Evolutionary conservation across 2,888 invertebrate genomes (phyloP).

Genomic region (Polymixis flavicincta): DNA sequence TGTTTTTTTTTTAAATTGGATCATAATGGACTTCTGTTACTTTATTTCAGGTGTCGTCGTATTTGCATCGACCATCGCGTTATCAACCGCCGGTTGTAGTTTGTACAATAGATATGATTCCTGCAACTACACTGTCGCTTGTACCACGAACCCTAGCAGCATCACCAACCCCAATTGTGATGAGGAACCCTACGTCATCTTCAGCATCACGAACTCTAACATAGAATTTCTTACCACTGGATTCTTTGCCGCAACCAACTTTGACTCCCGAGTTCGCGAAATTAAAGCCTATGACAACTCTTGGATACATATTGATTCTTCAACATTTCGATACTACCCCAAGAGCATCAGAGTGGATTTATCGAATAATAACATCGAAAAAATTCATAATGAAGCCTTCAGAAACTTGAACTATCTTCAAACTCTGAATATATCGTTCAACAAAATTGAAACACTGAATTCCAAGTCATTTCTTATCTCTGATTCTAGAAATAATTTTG

Average conservation of each 20-base stretch:
- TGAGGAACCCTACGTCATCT: constrained; percentile 73
- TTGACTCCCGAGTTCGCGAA: constrained; percentile 79
- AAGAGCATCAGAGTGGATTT: constrained; percentile 74
- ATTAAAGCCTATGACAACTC: constrained; percentile 72
- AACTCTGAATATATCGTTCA: constrained; percentile 78
- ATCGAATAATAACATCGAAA: constrained; percentile 73
- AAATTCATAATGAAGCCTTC: constrained; percentile 76
- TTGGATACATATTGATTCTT: constrained; percentile 74
- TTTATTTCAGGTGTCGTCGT: constrained; percentile 65
- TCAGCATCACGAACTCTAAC: constrained; percentile 72
- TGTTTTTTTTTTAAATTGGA: neutral
- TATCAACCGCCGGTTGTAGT: constrained; percentile 67
- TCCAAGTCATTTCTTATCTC: constrained; percentile 70
- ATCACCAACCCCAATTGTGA: constrained; percentile 72
- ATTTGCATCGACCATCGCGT: constrained; percentile 46
- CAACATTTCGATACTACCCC: constrained; percentile 77
- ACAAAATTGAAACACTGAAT: constrained; percentile 72
- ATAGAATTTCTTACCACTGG: constrained; percentile 67
- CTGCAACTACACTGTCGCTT: constrained; percentile 78
- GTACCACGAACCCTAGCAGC: constrained; percentile 71
- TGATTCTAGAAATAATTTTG: constrained; percentile 60
- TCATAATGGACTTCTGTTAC: neutral
- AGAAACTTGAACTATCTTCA: constrained; percentile 67
- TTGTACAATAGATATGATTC: constrained; percentile 47
- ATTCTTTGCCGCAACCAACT: constrained; percentile 84